phyloP scores from a whole-genome alignment of 2,113 vertebrate species.

The Brevimyrus niger region DNA sequence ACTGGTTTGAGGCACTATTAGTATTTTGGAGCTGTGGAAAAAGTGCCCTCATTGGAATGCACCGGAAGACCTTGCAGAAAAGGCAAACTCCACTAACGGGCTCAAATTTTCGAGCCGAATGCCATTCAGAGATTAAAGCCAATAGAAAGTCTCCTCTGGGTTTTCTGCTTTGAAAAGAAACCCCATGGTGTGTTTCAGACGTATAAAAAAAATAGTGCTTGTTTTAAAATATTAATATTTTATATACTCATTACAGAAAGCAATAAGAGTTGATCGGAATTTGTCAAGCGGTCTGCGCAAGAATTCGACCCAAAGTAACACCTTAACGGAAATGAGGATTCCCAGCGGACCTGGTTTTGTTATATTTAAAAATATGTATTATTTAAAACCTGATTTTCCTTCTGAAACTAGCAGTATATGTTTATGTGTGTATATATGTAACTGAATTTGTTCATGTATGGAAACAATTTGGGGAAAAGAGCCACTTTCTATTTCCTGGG shows the following conservation, averaged over 20 bases:
- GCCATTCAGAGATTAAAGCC: conserved; percentile 66
- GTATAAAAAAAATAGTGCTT: conserved; percentile 70
- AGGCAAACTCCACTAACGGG: conserved; percentile 73
- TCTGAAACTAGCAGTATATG: neutral
- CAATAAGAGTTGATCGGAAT: conserved; percentile 68
- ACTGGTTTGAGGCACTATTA: conserved; percentile 67
- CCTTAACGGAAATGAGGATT: conserved; percentile 16
- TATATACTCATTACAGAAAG: conserved; percentile 67
- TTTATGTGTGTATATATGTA: neutral
- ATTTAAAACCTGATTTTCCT: neutral
- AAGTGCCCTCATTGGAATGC: conserved; percentile 71
- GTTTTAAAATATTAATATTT: conserved; percentile 75
- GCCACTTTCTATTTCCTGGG: neutral
- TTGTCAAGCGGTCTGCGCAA: conserved; percentile 36
- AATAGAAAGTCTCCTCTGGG: conserved; percentile 68
- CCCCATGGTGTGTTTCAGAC: conserved; percentile 64
- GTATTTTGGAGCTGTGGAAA: conserved; percentile 65
- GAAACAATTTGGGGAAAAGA: neutral
- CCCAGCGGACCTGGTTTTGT: neutral
- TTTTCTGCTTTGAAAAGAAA: conserved; percentile 67
- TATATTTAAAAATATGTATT: neutral
- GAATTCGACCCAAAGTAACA: conserved; percentile 20
- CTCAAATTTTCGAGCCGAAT: conserved; percentile 73
- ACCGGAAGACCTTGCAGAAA: conserved; percentile 65
- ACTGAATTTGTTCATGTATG: neutral